Base-by-base conservation (phyloP, 2,888 invertebrate species). In the Drosophila antonietae region DNA sequence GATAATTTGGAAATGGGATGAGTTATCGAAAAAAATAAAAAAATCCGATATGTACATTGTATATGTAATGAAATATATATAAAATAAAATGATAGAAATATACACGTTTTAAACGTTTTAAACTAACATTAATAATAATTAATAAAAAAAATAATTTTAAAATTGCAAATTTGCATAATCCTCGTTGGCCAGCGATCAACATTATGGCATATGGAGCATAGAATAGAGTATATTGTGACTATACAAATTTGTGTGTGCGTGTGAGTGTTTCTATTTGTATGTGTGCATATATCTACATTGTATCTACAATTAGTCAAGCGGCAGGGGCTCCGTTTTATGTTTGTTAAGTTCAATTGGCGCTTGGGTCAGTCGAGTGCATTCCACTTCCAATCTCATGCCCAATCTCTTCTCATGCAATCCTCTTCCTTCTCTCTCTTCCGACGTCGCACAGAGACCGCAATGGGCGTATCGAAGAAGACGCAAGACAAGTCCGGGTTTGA, bases 391-490 rank as follows among this genome's bases (percentile, higher is more conserved):
- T 68, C 44, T 47, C 37, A 60, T 44, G 23, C 23, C 46, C 44
- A 64, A 62, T 39, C 37, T 47, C 47, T 59, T 39, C 33, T 47
- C 47, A 70, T 70, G 10, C 23, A 31, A 12, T 52, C 6, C 39
- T 31, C 18, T 20, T 23, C 53, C 39, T n/a, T 39, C 57, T 39
- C 15, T 47, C 12, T 28, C 10, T 31, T 8, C n/a, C 28, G 28
- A n/a, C n/a, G 31, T 0, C 31, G 31, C 82, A 0, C 76, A 96
- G 97, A 97, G 94, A 97, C 97, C 43, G 97, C 97, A 0, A 97
- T 97, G 97, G 97, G 97, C 58, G 97, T 97, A 0, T 96, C 96
- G 83, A 97, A 96, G 91, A 95, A 94, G 75, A 96, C 97, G 0
- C 97, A 97, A 92, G 96, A 96, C 80, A 95, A 95, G 90, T 96